Percentiles rank a stretch among this genome's conserved stretches.
These are phyloP conservation scores for Ennomos fuscantarius DNA, from an alignment of 2,888 invertebrate species.

Conservation along the genomic window DNA sequence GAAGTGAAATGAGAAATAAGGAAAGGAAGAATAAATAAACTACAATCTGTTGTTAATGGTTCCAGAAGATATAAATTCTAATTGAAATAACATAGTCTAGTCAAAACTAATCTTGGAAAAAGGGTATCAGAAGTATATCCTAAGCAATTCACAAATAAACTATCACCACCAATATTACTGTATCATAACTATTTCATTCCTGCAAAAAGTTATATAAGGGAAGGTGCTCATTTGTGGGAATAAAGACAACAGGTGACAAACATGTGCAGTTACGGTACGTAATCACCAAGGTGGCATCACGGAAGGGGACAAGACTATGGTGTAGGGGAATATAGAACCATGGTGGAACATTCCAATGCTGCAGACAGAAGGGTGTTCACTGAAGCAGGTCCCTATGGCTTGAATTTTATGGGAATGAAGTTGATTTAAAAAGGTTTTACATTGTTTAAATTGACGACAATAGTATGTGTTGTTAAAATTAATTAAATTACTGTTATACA, in stretches of 20 bases:
- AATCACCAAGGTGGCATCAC: slow-evolving; percentile 50
- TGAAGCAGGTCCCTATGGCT: slow-evolving; percentile 65
- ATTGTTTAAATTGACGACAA: neutral
- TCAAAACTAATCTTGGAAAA: too few relatives aligned
- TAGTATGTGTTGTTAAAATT: too few relatives aligned
- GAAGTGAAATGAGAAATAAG: too few relatives aligned
- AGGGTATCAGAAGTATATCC: too few relatives aligned
- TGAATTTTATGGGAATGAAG: slow-evolving; percentile 14
- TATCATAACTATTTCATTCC: neutral
- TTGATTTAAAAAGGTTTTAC: neutral
- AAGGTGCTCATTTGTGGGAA: slow-evolving; percentile 65
- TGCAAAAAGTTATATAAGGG: slow-evolving; percentile 20
- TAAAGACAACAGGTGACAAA: slow-evolving; percentile 74
- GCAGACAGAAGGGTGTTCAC: slow-evolving; percentile 64
- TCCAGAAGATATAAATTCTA: neutral
- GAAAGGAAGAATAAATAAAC: too few relatives aligned
- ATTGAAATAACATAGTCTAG: neutral
- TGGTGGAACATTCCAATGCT: slow-evolving; percentile 50
- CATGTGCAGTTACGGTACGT: slow-evolving; percentile 74
- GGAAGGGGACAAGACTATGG: slow-evolving; percentile 33
- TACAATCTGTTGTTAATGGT: neutral
- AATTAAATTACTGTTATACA: too few relatives aligned
- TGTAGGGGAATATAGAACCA: slow-evolving; percentile 27
- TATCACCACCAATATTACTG: neutral
- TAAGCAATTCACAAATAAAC: neutral